Percentiles rank a stretch among this genome's conserved stretches.
phyloP scores from a whole-genome alignment of 2,797 vertebrate species.

The Antennarius maculatus region DNA sequence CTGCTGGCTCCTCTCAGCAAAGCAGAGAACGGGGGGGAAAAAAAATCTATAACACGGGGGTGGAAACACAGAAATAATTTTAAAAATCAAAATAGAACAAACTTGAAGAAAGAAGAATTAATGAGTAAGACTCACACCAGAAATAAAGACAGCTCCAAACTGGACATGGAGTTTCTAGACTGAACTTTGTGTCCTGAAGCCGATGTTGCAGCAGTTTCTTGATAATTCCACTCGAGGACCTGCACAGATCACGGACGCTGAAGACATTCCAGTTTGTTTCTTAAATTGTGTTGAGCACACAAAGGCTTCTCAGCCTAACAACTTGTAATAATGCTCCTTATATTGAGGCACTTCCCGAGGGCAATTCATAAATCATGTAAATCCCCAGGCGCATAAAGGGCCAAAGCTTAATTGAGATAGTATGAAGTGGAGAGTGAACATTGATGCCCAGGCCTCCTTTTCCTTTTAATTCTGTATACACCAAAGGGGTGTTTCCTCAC shows the following conservation, averaged over 20 bases:
- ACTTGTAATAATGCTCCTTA: constrained; percentile 52
- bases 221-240: constrained; percentile 24
- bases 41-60: background rate
- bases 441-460: constrained; percentile 24
- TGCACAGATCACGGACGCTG: constrained; percentile 6
- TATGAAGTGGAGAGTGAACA: constrained; percentile 41
- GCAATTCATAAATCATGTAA: constrained; percentile 71
- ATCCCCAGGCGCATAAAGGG: constrained; percentile 50
- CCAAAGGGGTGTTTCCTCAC: background rate
- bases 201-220: background rate
- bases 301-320: constrained; percentile 55
- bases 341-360: constrained; percentile 47
- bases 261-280: constrained; percentile 26
- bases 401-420: constrained; percentile 52
- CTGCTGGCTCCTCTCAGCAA: background rate
- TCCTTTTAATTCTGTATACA: constrained; percentile 31
- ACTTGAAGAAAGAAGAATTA: background rate
- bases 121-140: background rate
- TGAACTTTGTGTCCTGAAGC: too few species aligned
- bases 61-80: background rate
- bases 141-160: background rate
- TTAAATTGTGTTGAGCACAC: constrained; percentile 25
- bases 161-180: background rate
- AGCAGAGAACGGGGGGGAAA: background rate
- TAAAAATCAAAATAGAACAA: background rate